Base-by-base conservation (phyloP, 2,113 vertebrate species). In the Cercopithecus mona region DNA sequence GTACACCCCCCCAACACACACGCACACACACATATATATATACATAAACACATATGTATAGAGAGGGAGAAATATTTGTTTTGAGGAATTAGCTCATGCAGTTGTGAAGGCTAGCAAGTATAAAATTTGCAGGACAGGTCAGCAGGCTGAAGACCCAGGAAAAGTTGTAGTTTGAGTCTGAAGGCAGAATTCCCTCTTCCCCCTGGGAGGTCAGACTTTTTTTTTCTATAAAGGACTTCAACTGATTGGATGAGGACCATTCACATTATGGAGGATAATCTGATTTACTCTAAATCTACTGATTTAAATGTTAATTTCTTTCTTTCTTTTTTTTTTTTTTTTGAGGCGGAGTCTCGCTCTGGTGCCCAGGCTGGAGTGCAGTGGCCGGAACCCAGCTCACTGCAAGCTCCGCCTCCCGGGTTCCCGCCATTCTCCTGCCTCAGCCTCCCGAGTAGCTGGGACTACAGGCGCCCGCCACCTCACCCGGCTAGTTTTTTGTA, bases 11-110 rank as follows among this genome's bases (percentile, higher is more conserved):
- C 45, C 45, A 45, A 64, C 61, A 27, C 59, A 30, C 59, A 27
- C 25, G 27, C 23, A 27, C 59, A 27, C 1, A 25, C 3, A 50
- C 0, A 14, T 50, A 48, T 48, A 50, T 0, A 16, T 4, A 18
- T 0, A 52, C 16, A 50, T 4, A 50, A 14, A 70, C 35, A 70
- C n/a, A 73, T 22, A 73, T 8, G 4, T 12, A 38, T 6, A 73
- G 20, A 73, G 38, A 73, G 11, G 38, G 5, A 73, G 61, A 32
- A 64, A 64, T 64, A 30, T 25, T 43, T 73, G 35, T 73, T 73
- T 43, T 25, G 43, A 43, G 22, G 38, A 73, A 73, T 73, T 73
- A 10, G 38, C 5, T 73, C 20, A 6, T 43, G 72, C 23, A 43
- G 20, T 43, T 73, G 11, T 43, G 38, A n/a, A 43, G 38, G 18